Percentiles rank a stretch among this genome's conserved stretches.
Evolutionary conservation across 2,888 invertebrate species (phyloP).

Genomic region (Congeria kusceri): DNA sequence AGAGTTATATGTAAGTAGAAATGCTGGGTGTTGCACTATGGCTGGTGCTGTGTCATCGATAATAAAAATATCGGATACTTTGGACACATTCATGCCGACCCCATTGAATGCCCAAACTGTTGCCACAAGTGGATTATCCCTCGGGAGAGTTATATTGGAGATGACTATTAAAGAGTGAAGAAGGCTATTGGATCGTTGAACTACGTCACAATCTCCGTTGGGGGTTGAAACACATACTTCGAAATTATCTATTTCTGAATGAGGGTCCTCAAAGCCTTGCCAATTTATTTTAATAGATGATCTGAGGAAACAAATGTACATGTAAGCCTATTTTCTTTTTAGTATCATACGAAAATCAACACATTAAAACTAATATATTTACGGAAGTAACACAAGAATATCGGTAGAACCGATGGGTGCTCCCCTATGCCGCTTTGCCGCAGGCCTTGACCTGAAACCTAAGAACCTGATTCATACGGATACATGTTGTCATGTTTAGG

Average conservation of each 20-base stretch:
- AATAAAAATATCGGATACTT: slow-evolving; percentile 20
- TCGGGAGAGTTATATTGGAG: slow-evolving; percentile 41
- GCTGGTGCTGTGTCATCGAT: slow-evolving; percentile 24
- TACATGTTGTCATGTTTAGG: no score
- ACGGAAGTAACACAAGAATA: no score
- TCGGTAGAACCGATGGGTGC: no score
- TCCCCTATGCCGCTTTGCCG: no score
- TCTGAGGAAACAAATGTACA: no score
- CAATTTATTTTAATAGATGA: slow-evolving; percentile 29
- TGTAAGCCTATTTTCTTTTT: no score
- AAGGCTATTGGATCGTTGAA: slow-evolving; percentile 19
- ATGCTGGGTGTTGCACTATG: slow-evolving; percentile 7
- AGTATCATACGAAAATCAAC: no score
- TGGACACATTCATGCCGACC: slow-evolving; percentile 9
- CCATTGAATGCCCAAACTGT: slow-evolving; percentile 34
- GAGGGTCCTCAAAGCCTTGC: slow-evolving; percentile 44
- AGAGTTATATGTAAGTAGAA: slow-evolving; percentile 8
- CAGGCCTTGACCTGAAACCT: no score
- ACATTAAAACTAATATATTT: no score
- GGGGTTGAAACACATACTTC: slow-evolving; percentile 29
- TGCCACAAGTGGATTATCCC: slow-evolving; percentile 20
- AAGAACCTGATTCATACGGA: no score
- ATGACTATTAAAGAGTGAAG: slow-evolving; percentile 25
- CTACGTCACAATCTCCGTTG: slow-evolving; percentile 33
- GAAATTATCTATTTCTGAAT: slow-evolving; percentile 35